These are phyloP conservation scores for Eulemur albifrons DNA, from an alignment of 2,797 vertebrate species.

Conservation along the genomic window DNA sequence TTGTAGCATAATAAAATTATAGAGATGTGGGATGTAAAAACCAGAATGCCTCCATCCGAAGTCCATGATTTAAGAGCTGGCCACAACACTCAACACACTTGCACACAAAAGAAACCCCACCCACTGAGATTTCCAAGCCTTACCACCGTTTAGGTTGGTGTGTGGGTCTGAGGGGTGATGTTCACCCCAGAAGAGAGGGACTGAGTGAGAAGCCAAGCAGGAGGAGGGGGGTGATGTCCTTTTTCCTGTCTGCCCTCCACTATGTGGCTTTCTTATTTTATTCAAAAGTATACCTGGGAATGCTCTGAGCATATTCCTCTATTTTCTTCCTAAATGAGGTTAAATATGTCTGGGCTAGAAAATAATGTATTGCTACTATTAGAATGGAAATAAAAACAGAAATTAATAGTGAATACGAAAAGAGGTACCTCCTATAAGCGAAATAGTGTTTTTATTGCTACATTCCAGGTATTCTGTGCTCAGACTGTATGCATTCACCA, in stretches of 20 bases:
- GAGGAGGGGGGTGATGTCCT: not conserved
- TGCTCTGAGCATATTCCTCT: not conserved
- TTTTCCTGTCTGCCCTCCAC: not conserved
- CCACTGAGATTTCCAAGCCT: not conserved
- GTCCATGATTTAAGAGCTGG: not conserved
- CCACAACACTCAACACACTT: not conserved
- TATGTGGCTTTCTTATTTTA: not conserved
- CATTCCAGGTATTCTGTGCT: not conserved
- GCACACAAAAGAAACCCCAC: not conserved
- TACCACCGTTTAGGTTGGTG: not conserved
- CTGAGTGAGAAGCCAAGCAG: not conserved
- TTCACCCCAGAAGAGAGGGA: not conserved
- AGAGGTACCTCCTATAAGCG: not conserved
- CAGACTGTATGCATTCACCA: not conserved
- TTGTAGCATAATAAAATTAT: not conserved
- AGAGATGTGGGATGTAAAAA: not conserved
- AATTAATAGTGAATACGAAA: not conserved
- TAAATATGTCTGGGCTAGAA: not conserved
- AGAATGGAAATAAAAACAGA: not conserved
- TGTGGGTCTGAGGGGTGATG: not conserved
- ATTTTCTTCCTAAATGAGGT: not conserved
- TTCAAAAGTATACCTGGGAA: not conserved
- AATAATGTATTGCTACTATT: not conserved
- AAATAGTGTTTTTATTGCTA: not conserved
- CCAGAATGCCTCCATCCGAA: not conserved